A percentile compares a stretch with the other conserved stretches of the same genome.
Conservation (phyloP, 2,797 vertebrate genomes). For the Micropoecilia bifurca region DNA sequence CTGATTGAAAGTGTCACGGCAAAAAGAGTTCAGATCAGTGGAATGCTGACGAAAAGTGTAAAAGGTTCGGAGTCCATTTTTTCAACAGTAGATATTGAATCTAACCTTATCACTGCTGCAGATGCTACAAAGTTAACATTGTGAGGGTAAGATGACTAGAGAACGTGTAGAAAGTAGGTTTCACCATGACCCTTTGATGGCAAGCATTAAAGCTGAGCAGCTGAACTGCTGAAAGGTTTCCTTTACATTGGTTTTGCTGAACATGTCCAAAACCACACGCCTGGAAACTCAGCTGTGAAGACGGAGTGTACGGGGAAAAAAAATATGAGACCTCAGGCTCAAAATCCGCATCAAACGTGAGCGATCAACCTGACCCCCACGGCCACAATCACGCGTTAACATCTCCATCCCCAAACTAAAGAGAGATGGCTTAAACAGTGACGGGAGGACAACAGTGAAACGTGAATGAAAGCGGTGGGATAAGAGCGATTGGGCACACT, state of each 20-base stretch:
- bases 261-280: not conserved
- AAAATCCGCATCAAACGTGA: not conserved
- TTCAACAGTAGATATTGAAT: not conserved
- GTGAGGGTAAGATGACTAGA: not conserved
- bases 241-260: not conserved
- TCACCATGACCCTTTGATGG: not conserved
- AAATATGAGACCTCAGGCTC: not conserved
- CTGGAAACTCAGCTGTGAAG: not conserved
- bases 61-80: not conserved
- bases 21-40: not conserved
- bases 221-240: not conserved
- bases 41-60: not conserved
- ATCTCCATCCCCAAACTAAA: conserved; percentile 12
- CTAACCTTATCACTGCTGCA: not conserved
- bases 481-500: conserved; percentile 60
- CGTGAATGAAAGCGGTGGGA: conserved; percentile 23
- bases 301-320: not conserved
- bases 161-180: not conserved
- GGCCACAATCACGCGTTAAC: not conserved
- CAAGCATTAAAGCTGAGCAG: not conserved
- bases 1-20: too few relatives aligned
- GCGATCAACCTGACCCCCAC: not conserved
- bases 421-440: conserved; percentile 19
- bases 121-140: not conserved
- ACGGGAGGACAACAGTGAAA: conserved; percentile 25